Conservation (phyloP, 1,140 invertebrate genomes). For the Vanessa tameamea region DNA sequence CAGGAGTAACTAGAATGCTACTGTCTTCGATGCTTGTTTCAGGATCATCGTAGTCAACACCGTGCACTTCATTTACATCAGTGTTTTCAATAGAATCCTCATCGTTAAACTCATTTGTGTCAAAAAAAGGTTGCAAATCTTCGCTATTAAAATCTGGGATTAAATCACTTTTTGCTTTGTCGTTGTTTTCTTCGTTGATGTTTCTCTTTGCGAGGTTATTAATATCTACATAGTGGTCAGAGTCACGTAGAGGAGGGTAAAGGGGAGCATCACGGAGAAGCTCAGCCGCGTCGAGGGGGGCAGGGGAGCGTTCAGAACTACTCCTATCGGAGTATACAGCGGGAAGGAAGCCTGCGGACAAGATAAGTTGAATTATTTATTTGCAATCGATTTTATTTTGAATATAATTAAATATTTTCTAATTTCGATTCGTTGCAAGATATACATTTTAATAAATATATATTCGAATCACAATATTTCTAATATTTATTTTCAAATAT, state of each 20-base stretch:
- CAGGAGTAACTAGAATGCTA: conserved; percentile 42
- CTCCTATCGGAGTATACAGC: conserved; percentile 48
- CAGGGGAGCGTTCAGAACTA: conserved; percentile 56
- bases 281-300: conserved; percentile 52
- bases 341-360: conserved; percentile 54
- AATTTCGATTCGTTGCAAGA: too few species aligned
- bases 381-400: conserved; percentile 10
- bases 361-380: conserved; percentile 28
- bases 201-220: conserved; percentile 17
- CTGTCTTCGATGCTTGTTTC: conserved; percentile 48
- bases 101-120: conserved; percentile 35
- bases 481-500: too few species aligned
- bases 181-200: conserved; percentile 34
- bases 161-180: conserved; percentile 29
- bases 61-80: conserved; percentile 30
- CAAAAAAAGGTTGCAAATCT: conserved; percentile 40
- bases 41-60: conserved; percentile 39
- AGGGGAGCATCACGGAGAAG: conserved; percentile 66
- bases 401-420: neutral
- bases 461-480: too few species aligned
- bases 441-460: too few species aligned
- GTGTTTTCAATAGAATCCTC: conserved; percentile 36
- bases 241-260: conserved; percentile 61
- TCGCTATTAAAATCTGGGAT: conserved; percentile 33
- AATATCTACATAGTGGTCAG: conserved; percentile 32